Percentiles rank a stretch among this genome's conserved stretches.
Conservation (phyloP, 23 tunicate genomes). For the Styela plicata region DNA sequence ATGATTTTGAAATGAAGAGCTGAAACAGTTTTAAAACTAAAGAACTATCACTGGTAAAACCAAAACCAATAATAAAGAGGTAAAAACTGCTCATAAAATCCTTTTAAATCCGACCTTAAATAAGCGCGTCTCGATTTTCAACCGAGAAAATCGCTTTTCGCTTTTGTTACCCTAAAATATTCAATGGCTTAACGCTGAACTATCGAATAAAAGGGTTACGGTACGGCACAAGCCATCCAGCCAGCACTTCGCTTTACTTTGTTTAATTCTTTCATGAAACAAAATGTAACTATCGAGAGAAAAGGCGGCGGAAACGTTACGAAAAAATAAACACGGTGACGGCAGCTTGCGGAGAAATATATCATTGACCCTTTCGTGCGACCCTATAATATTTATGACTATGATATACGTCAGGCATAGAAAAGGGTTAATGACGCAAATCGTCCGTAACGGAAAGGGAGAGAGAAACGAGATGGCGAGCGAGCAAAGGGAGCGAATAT, state of each 20-base stretch:
- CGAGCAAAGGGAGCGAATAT: too few relatives aligned
- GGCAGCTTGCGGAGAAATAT: background rate
- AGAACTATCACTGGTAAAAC: too few relatives aligned
- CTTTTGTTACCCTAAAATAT: background rate
- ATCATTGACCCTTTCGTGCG: background rate
- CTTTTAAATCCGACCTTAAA: background rate
- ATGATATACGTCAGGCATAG: background rate
- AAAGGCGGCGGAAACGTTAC: constrained; percentile 2
- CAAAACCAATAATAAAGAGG: background rate
- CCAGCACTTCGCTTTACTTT: background rate
- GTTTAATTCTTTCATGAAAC: background rate
- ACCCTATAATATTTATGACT: too few relatives aligned
- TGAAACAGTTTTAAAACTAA: too few relatives aligned
- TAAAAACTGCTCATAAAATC: background rate
- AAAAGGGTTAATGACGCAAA: background rate
- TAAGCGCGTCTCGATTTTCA: background rate
- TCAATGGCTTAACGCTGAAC: background rate
- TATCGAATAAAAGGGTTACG: background rate
- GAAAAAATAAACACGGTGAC: constrained; percentile 14
- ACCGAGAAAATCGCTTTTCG: background rate
- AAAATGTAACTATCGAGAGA: constrained; percentile 2
- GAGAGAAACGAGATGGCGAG: background rate
- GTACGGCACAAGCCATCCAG: background rate
- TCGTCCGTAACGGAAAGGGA: background rate
- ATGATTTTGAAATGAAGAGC: background rate